A percentile compares a stretch with the other conserved stretches of the same genome.
phyloP scores from a whole-genome alignment of 2,797 vertebrate species.

The Hyperoplus lanceolatus region DNA sequence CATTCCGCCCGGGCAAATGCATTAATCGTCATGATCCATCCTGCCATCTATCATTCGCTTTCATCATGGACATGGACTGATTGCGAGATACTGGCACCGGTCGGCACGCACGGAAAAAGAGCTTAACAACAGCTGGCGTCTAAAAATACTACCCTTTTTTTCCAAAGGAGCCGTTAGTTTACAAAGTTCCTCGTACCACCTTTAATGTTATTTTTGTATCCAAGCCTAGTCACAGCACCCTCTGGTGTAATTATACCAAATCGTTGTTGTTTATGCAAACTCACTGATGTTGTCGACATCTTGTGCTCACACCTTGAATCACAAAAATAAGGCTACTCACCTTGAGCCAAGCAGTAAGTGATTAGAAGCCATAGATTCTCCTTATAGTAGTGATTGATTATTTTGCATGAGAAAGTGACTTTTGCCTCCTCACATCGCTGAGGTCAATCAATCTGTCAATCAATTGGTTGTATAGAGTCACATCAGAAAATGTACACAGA shows the following conservation, averaged over 20 bases:
- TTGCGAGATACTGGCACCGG: no score
- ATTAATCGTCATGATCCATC: no score
- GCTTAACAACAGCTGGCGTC: no score
- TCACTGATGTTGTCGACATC: not conserved
- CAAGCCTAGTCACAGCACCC: not conserved
- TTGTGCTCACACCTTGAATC: not conserved
- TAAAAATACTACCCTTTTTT: no score
- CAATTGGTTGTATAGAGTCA: conserved; percentile 62
- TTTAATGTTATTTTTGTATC: not conserved
- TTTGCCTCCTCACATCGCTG: conserved; percentile 79
- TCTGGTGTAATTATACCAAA: not conserved
- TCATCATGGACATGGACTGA: no score
- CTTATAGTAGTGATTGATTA: conserved; percentile 76
- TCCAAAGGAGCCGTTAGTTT: no score
- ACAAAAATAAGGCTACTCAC: conserved; percentile 43
- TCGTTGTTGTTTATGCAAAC: not conserved
- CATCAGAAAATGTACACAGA: conserved; percentile 42
- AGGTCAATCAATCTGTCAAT: conserved; percentile 80
- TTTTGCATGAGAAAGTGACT: conserved; percentile 81
- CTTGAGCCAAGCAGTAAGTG: conserved; percentile 61
- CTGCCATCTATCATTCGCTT: no score
- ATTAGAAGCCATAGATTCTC: conserved; percentile 73
- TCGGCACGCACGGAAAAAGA: no score
- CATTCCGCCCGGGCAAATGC: no score
- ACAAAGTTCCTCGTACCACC: not conserved